Evolutionary conservation across 1,140 invertebrate species (phyloP), one percentile per base, ranked within the genome.

Genomic region (Pogonomyrmex barbatus): DNA sequence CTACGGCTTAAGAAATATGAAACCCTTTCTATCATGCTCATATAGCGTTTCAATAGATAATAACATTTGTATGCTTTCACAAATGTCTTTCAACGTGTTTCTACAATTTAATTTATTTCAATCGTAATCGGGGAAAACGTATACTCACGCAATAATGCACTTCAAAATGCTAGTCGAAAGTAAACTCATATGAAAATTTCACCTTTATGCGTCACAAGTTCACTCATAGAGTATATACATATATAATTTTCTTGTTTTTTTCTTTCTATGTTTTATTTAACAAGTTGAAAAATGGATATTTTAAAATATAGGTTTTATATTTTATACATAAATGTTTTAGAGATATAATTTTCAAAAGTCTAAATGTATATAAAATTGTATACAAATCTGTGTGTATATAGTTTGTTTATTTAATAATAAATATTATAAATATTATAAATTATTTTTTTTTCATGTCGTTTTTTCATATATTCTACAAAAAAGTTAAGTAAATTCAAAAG

Each of bases 221-320:
- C 2, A 14, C n/a, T 54, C 10, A 3, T 17, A 47, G 24, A 24
- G 24, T 24, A 24, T 24, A 24, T 24, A 24, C 24, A 24, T 24
- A 24, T 10, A 10, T 12, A 65, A 68, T 67, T 39, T 79, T 52
- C 47, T 56, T 4, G 10, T 39, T 4, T 39, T 9, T 52, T 77
- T 3, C 9, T 56, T n/a, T 45, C 9, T 56, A 33, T 2, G 24
- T 54, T 68, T 56, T 70, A 3, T 39, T 36, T 45, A 86, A 10
- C n/a, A 9, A 85, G 63, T n/a, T 39, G 5, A 62, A 62, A 70
- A 36, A 82, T 87, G 33, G 24, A 87, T 75, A 87, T 45, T 17
- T 12, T 54, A 14, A 36, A 42, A 3, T 36, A 8, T 36, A 68
- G 63, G 24, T 24, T 24, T 24, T 24, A 85, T 62, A 71, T 58